Evolutionary conservation across 2,113 vertebrate species (phyloP), one percentile per base, ranked within the genome.

Genomic region (Eurystomus gularis): DNA sequence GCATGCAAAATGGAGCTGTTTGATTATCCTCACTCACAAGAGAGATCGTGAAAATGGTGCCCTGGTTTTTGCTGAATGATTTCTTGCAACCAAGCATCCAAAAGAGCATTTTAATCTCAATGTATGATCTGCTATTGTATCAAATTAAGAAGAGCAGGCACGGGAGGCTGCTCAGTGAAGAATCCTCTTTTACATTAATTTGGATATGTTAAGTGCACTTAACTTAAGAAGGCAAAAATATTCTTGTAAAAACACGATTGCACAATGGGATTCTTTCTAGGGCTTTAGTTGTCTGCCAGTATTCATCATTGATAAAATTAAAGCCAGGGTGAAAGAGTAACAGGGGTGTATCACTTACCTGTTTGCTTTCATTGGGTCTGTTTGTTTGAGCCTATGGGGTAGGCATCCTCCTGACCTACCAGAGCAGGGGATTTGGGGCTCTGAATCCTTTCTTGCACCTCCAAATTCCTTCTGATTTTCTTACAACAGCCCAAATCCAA

Each of bases 21-120:
- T 90, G 16, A 92, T 97, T 85, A 86, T 75, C 88, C 68, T 82
- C 42, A 68, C 94, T 97, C 82, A 1, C 95, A 90, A 96, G 88
- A 40, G 39, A 96, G 85, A 85, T 6, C 12, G 0, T 14, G 57
- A 97, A 97, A 97, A 96, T 95, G 82, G 96, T 95, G 94, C 96
- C 82, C 90, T 21, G 54, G 24, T 96, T 97, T 97, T 94, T 97
- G 23, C 85, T 92, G 96, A 97, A 93, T 92, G 96, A 97, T 98
- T 98, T 97, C 92, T 97, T 92, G 82, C 83, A 88, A 97, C 54
- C 93, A 96, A 98, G 88, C 97, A 97, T 94, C 96, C 88, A 96
- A 98, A 98, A 96, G 97, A 90, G 78, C 95, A 97, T 97, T 98
- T 98, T 97, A 98, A 98, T 98, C 97, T 97, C 96, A 97, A 96